Evolutionary conservation across 2,888 invertebrate genomes (phyloP).

Genomic region (Campoletis raptor): DNA sequence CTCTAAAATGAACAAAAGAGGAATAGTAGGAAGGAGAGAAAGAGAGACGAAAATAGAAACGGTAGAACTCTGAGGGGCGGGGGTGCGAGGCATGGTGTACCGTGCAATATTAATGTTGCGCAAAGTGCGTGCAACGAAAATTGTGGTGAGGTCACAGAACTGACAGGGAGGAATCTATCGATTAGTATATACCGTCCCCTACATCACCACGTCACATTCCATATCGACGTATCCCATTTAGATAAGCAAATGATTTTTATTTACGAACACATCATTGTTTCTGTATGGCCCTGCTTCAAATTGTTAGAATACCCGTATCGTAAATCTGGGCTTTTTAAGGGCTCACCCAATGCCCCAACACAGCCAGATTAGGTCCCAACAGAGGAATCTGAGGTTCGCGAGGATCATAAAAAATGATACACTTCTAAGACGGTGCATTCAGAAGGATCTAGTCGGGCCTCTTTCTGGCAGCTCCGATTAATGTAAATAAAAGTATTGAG

Average conservation of each 20-base stretch:
- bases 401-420: too few relatives aligned
- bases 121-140: slow-evolving; percentile 67
- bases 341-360: neutral
- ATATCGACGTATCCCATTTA: slow-evolving; percentile 26
- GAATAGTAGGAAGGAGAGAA: slow-evolving; percentile 23
- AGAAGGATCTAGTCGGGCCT: too few relatives aligned
- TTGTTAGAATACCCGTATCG: neutral
- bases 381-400: too few relatives aligned
- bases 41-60: slow-evolving; percentile 56
- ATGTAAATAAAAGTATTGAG: too few relatives aligned
- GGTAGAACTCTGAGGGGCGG: slow-evolving; percentile 19
- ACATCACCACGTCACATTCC: slow-evolving; percentile 54
- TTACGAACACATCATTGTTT: neutral
- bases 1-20: slow-evolving; percentile 12
- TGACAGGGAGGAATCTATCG: slow-evolving; percentile 60
- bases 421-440: too few relatives aligned
- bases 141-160: slow-evolving; percentile 56
- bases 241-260: slow-evolving; percentile 11
- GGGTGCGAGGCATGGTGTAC: slow-evolving; percentile 25
- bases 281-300: neutral
- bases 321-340: neutral
- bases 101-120: slow-evolving; percentile 65
- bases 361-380: too few relatives aligned
- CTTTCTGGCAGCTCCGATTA: too few relatives aligned
- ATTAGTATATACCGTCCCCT: slow-evolving; percentile 57